phyloP scores from a whole-genome alignment of 1,140 invertebrate genomes.

The Zaprionus davidi region DNA sequence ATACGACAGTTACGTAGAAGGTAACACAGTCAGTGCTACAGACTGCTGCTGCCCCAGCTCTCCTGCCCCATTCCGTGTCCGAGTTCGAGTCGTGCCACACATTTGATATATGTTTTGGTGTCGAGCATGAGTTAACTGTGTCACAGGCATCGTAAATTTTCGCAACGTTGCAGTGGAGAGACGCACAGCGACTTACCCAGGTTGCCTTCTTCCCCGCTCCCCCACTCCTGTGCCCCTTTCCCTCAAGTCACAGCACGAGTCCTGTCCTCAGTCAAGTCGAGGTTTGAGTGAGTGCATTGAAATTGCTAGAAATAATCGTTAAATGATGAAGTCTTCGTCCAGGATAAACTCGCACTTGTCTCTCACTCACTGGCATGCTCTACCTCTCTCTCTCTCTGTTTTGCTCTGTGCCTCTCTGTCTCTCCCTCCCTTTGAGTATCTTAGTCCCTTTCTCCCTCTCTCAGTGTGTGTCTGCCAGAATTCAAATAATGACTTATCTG shows the following conservation, averaged over 20 bases:
- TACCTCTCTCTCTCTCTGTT: not conserved
- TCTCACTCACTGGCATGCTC: not conserved
- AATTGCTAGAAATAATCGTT: slow-evolving; percentile 82
- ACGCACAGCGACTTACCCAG: not conserved
- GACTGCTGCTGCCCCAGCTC: slow-evolving; percentile 37
- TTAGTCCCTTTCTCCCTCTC: not conserved
- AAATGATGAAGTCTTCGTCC: slow-evolving; percentile 75
- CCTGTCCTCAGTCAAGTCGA: not conserved
- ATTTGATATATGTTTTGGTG: slow-evolving; percentile 83
- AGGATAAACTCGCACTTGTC: slow-evolving; percentile 9
- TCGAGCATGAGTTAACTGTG: slow-evolving; percentile 82
- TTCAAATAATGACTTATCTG: slow-evolving; percentile 70
- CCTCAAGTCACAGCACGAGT: not conserved
- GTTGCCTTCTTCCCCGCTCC: not conserved
- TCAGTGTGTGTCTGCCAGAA: slow-evolving; percentile 41
- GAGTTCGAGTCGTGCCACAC: slow-evolving; percentile 79
- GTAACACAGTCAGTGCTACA: slow-evolving; percentile 45
- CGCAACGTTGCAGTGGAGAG: slow-evolving; percentile 58
- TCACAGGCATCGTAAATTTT: slow-evolving; percentile 83
- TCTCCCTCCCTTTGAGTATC: not conserved
- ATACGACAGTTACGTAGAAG: slow-evolving; percentile 22
- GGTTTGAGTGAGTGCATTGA: slow-evolving; percentile 66
- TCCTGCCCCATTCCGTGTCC: slow-evolving; percentile 6
- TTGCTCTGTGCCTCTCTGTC: not conserved
- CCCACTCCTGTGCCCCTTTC: not conserved